phyloP scores from a whole-genome alignment of 1,140 invertebrate genomes.

The Apis mellifera region Amel_HAv3.1 CM009936.2:624501-625000 shows the following conservation, averaged over 20 bases:
- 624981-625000: not conserved
- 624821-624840: not conserved
- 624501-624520: constrained; percentile 7
- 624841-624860: not conserved
- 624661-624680: not conserved
- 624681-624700: not conserved
- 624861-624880: not conserved
- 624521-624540: not conserved
- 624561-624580: constrained; percentile 6
- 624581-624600: not conserved
- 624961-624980: not conserved
- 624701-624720: no score
- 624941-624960: not conserved
- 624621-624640: not conserved
- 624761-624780: no score
- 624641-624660: not conserved
- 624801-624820: not conserved
- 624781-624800: not conserved
- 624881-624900: not conserved
- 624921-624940: no score
- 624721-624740: no score
- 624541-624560: constrained; percentile 16
- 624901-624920: not conserved
- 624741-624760: no score
- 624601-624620: not conserved